phyloP scores from a whole-genome alignment of 2,888 invertebrate genomes.

The Mythimna impura region DNA sequence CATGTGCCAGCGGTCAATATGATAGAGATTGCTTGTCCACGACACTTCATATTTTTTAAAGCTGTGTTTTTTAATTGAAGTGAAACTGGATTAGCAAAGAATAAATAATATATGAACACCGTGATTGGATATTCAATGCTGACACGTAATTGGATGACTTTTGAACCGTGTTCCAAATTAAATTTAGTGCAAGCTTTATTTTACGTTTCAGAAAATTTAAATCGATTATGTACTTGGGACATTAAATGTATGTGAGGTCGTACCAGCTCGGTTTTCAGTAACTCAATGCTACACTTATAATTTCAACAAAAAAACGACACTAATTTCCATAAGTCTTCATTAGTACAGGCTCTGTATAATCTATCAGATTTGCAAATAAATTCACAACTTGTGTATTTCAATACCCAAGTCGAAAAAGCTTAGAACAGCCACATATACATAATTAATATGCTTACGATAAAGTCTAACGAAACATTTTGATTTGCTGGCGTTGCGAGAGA shows the following conservation, averaged over 20 bases:
- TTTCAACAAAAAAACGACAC: background rate
- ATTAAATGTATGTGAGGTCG: background rate
- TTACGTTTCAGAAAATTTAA: background rate
- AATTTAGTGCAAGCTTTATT: slow-evolving; percentile 7
- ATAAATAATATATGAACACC: slow-evolving; percentile 29
- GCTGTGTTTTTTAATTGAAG: slow-evolving; percentile 6
- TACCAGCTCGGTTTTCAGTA: background rate
- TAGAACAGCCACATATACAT: too few species aligned
- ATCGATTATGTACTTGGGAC: background rate
- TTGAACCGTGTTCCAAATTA: slow-evolving; percentile 4
- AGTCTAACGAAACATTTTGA: too few species aligned
- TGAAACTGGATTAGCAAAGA: slow-evolving; percentile 14
- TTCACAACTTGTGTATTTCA: background rate
- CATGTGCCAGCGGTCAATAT: background rate
- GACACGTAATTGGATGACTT: slow-evolving; percentile 23
- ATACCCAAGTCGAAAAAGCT: background rate
- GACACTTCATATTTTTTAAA: background rate
- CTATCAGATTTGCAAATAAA: background rate
- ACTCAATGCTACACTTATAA: background rate
- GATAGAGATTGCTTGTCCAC: background rate
- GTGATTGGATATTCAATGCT: slow-evolving; percentile 20
- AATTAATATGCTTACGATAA: too few species aligned
- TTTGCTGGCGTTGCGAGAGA: too few species aligned
- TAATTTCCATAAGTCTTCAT: too few species aligned
- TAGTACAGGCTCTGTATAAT: background rate